Conservation (phyloP, 2,113 vertebrate genomes). For the Rhinopomastus cyanomelas region DNA sequence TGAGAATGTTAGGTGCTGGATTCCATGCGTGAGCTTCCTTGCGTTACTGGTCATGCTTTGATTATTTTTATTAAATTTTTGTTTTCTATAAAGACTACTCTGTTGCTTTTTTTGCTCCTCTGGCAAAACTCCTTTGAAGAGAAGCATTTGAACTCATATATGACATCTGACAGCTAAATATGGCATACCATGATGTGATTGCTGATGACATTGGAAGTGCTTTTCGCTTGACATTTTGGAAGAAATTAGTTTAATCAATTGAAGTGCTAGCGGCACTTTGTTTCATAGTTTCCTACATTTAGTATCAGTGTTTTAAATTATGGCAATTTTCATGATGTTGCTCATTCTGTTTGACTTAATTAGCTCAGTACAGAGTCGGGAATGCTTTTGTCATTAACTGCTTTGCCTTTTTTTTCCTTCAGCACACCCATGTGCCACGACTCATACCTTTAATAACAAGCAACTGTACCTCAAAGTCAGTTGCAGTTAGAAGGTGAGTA, state of each 20-base stretch:
- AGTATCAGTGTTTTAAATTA: not conserved
- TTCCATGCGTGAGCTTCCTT: not conserved
- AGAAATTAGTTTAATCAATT: not conserved
- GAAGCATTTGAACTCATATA: not conserved
- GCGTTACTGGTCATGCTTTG: not conserved
- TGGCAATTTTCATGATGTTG: not conserved
- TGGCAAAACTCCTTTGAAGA: not conserved
- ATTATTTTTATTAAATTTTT: not conserved
- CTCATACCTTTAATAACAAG: constrained; percentile 97
- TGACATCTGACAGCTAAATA: not conserved
- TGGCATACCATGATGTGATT: not conserved
- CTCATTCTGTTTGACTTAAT: not conserved
- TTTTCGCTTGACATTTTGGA: not conserved
- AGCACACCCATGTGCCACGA: constrained; percentile 96
- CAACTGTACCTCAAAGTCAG: constrained; percentile 97
- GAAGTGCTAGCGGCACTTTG: not conserved
- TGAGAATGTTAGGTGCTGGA: not conserved
- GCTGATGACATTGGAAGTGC: not conserved
- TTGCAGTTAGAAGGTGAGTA: constrained; percentile 91
- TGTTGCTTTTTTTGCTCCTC: not conserved
- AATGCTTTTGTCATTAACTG: not conserved
- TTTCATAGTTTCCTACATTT: not conserved
- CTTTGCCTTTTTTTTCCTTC: not conserved
- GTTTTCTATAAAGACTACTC: not conserved
- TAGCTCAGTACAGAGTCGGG: not conserved